Evolutionary conservation across 2,797 vertebrate genomes (phyloP).

Genomic region (Crax fasciolata): DNA sequence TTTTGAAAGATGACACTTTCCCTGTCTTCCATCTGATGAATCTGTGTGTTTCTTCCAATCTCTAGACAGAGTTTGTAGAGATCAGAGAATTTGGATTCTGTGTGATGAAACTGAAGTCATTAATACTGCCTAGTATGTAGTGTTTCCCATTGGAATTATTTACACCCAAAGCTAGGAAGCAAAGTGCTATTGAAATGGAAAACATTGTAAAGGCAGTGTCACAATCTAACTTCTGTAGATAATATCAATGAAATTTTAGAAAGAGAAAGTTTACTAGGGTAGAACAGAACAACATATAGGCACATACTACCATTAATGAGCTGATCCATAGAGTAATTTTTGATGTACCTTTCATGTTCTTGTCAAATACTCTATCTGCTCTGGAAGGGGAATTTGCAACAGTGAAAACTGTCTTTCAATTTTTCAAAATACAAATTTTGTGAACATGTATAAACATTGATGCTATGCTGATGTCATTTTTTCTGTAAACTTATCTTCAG

Average conservation of each 20-base stretch:
- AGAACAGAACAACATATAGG: neutral
- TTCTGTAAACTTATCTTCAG: neutral
- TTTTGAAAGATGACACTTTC: neutral
- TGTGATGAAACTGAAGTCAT: neutral
- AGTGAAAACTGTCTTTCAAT: neutral
- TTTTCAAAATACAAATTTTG: neutral
- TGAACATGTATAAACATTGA: neutral
- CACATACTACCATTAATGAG: constrained; percentile 1
- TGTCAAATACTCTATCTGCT: neutral
- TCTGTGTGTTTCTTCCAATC: neutral
- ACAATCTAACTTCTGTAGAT: neutral
- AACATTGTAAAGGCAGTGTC: neutral
- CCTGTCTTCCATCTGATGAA: neutral
- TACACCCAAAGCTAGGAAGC: neutral
- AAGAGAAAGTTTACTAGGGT: neutral
- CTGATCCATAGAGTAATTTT: neutral
- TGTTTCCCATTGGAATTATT: neutral
- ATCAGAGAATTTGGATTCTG: neutral
- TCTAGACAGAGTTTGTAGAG: neutral
- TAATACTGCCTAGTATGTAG: neutral
- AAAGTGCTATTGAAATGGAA: neutral
- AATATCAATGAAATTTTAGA: neutral
- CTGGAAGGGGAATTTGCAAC: constrained; percentile 4
- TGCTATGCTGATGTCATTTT: neutral
- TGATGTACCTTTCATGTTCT: neutral